Conservation (phyloP, 2,888 invertebrate genomes). For the Megamerina dolium region DNA sequence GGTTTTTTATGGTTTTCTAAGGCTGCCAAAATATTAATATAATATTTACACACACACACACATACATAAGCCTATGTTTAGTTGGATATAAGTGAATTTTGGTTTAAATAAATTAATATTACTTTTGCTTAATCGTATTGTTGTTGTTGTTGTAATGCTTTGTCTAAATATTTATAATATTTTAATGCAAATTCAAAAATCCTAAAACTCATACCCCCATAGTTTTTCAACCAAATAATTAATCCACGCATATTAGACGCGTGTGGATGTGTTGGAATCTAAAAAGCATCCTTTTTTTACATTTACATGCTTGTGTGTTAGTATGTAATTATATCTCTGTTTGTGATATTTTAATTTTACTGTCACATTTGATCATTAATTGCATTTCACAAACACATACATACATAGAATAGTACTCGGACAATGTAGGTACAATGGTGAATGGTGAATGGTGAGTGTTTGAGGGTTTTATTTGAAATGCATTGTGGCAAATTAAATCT, state of each 20-base stretch:
- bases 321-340: constrained; percentile 23
- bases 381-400: no score
- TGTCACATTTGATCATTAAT: constrained; percentile 45
- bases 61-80: no score
- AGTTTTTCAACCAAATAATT: no score
- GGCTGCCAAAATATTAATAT: constrained; percentile 3
- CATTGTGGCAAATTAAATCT: no score
- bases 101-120: no score
- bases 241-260: no score
- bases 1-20: constrained; percentile 12
- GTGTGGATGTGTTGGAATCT: no score
- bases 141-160: constrained; percentile 29
- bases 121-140: constrained; percentile 2
- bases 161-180: constrained; percentile 43
- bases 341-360: constrained; percentile 42
- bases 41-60: not conserved
- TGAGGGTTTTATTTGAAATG: no score
- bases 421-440: no score
- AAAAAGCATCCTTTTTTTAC: not conserved
- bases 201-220: constrained; percentile 12
- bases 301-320: constrained; percentile 14
- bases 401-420: no score
- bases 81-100: no score
- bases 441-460: no score
- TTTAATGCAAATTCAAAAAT: constrained; percentile 39